phyloP scores from a whole-genome alignment of 2,888 invertebrate species.

The Cotesia congregata region DNA sequence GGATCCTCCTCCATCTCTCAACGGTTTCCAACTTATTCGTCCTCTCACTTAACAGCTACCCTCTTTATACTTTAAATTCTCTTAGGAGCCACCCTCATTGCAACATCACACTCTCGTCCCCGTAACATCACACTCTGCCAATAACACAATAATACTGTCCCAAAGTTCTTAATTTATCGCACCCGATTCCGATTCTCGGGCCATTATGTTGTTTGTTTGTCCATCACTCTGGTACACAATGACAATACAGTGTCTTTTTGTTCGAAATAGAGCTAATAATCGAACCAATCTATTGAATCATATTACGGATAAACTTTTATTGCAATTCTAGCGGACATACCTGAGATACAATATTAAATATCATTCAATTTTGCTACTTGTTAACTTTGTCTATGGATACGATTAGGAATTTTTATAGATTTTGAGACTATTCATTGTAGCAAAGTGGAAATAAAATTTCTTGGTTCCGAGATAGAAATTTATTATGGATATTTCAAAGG shows the following conservation, averaged over 20 bases:
- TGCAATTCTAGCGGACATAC: neutral
- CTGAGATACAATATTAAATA: neutral
- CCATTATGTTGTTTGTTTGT: neutral
- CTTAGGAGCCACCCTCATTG: constrained; percentile 10
- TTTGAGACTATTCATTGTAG: too few relatives aligned
- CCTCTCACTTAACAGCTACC: constrained; percentile 20
- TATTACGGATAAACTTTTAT: neutral
- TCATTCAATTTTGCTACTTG: neutral
- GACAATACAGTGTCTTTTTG: constrained; percentile 16
- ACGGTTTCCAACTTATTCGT: constrained; percentile 21
- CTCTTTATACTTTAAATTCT: constrained; percentile 26
- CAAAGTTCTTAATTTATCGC: constrained; percentile 47
- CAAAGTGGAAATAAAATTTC: too few relatives aligned
- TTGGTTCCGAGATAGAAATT: too few relatives aligned
- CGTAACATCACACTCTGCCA: constrained; percentile 24
- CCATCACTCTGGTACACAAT: constrained; percentile 11
- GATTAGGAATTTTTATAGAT: neutral
- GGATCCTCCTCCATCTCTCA: constrained; percentile 41
- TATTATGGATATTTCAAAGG: too few relatives aligned
- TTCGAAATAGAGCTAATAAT: neutral
- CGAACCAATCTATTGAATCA: neutral
- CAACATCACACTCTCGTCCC: constrained; percentile 28
- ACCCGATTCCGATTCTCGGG: constrained; percentile 28
- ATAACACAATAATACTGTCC: constrained; percentile 30
- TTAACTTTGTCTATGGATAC: neutral